A percentile compares a stretch with the other conserved stretches of the same genome.
phyloP scores from a whole-genome alignment of 30 jellyfish, hydroid and myxozoan genomes.

The Chironex yamaguchii region DNA sequence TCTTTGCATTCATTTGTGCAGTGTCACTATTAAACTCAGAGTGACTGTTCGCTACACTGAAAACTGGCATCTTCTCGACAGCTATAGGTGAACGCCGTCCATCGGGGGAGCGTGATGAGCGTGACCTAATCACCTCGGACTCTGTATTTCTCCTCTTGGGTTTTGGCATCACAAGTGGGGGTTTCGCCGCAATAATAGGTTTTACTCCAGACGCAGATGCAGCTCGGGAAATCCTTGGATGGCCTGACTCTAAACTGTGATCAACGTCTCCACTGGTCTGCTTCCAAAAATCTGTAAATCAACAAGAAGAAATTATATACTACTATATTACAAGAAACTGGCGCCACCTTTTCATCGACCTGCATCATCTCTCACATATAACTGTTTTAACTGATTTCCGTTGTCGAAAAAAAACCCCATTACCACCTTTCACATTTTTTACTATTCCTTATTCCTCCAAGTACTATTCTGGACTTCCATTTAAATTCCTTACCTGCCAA shows the following conservation, averaged over 20 bases:
- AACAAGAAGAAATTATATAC: neutral
- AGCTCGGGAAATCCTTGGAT: constrained; percentile 42
- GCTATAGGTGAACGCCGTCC: too few species aligned
- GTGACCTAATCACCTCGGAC: neutral
- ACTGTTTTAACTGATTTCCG: too few species aligned
- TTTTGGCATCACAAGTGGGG: constrained; percentile 17
- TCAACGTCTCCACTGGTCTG: constrained; percentile 46
- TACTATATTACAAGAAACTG: too few species aligned
- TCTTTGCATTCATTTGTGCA: constrained; percentile 38
- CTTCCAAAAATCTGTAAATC: constrained; percentile 74
- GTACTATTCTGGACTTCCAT: too few species aligned
- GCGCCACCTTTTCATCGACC: too few species aligned
- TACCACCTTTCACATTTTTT: too few species aligned
- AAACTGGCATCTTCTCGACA: neutral
- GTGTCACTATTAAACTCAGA: neutral
- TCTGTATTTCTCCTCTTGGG: neutral
- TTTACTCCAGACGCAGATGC: constrained; percentile 44
- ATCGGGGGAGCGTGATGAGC: too few species aligned
- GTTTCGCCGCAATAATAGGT: constrained; percentile 71
- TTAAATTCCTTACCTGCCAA: too few species aligned
- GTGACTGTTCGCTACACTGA: neutral
- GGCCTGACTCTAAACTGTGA: constrained; percentile 19
- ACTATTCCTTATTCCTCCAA: too few species aligned
- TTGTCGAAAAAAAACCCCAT: too few species aligned
- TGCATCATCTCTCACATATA: too few species aligned